Conservation (phyloP, 2,113 vertebrate genomes). For the Sinocyclocheilus rhinocerous region DNA sequence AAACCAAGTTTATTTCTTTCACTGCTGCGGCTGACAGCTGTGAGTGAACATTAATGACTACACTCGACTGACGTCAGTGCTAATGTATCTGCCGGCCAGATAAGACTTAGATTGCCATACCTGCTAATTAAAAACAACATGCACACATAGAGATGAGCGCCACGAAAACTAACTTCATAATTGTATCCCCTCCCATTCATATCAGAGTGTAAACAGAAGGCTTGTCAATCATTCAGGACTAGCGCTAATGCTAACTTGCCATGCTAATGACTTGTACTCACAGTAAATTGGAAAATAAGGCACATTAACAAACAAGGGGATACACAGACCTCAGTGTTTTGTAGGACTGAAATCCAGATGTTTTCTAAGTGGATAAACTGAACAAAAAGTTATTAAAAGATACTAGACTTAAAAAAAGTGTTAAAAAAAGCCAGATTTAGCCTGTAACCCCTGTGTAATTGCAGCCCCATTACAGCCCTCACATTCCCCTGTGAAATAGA, state of each 20-base stretch:
- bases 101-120: conserved; percentile 50
- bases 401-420: background rate
- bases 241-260: background rate
- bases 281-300: conserved; percentile 19
- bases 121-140: conserved; percentile 63
- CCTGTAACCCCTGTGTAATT: background rate
- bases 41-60: conserved; percentile 7
- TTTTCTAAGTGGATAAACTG: background rate
- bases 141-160: conserved; percentile 9
- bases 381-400: background rate
- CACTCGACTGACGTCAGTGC: background rate
- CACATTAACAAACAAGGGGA: conserved; percentile 13
- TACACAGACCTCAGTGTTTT: background rate
- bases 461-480: too few relatives aligned
- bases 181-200: conserved; percentile 32
- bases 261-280: background rate
- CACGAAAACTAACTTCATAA: conserved; percentile 26
- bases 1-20: conserved; percentile 11
- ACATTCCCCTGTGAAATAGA: too few relatives aligned
- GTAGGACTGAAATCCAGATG: background rate
- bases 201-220: conserved; percentile 36
- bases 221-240: conserved; percentile 29
- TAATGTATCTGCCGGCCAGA: conserved; percentile 12
- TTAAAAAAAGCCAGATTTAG: background rate
- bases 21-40: background rate